Percentiles rank a stretch among this genome's conserved stretches.
Evolutionary conservation across 2,888 invertebrate genomes (phyloP).

Genomic region (Ophion ventricosus): DNA sequence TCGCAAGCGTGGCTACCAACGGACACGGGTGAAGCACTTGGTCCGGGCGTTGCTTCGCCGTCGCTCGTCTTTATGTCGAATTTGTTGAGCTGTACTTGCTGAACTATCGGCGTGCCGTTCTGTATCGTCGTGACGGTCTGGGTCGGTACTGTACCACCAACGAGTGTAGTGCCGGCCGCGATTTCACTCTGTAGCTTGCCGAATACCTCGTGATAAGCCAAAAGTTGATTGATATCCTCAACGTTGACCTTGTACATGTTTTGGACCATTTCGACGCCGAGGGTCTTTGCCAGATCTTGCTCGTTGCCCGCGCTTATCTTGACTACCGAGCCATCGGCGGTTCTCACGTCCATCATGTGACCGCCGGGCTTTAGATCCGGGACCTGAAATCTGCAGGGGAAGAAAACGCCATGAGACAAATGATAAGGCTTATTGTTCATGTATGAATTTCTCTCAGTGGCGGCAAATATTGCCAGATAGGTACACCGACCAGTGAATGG

Average conservation of each 20-base stretch:
- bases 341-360: conserved; percentile 86
- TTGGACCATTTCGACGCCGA: conserved; percentile 90
- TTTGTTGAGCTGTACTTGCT: conserved; percentile 82
- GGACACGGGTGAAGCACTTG: conserved; percentile 86
- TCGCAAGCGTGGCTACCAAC: conserved; percentile 91
- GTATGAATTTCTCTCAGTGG: neutral
- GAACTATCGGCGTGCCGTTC: conserved; percentile 81
- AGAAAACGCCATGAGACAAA: conserved; percentile 25
- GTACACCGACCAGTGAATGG: no score
- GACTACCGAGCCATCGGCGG: conserved; percentile 89
- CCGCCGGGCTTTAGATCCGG: conserved; percentile 83
- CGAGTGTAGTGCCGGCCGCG: conserved; percentile 83
- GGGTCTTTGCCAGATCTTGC: conserved; percentile 86
- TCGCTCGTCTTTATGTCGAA: conserved; percentile 81
- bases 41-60: conserved; percentile 81
- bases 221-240: conserved; percentile 92
- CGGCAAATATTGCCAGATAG: no score
- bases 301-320: conserved; percentile 89
- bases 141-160: conserved; percentile 81
- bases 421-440: neutral
- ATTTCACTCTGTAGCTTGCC: conserved; percentile 88
- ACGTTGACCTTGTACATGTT: conserved; percentile 92
- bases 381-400: conserved; percentile 81
- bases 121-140: conserved; percentile 82
- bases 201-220: conserved; percentile 94